Conservation (phyloP, 2,888 invertebrate genomes). For the Eremobia ochroleuca region DNA sequence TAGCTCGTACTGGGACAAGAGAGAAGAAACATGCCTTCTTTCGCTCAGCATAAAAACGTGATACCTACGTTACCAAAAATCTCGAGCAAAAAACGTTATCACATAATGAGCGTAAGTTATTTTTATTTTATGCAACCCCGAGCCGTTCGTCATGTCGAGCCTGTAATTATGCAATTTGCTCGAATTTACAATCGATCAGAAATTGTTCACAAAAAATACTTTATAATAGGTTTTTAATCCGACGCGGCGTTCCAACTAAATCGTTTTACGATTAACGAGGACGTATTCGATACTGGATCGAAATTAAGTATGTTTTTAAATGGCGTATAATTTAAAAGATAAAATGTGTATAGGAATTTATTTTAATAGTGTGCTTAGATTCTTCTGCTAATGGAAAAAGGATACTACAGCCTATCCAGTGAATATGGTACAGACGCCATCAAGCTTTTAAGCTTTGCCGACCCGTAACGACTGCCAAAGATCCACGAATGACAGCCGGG, state of each 20-base stretch:
- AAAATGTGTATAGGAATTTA: too few relatives aligned
- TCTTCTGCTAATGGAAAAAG: too few relatives aligned
- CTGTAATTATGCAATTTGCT: slow-evolving; percentile 77
- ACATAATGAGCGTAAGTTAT: slow-evolving; percentile 52
- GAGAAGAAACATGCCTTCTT: not conserved
- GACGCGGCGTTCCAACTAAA: slow-evolving; percentile 54
- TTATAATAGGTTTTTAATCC: slow-evolving; percentile 80
- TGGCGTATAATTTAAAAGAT: not conserved
- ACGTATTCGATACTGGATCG: slow-evolving; percentile 54
- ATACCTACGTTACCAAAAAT: slow-evolving; percentile 18
- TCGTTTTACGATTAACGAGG: slow-evolving; percentile 40
- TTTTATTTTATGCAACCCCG: slow-evolving; percentile 63
- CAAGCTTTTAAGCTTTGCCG: too few relatives aligned
- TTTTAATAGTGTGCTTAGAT: too few relatives aligned
- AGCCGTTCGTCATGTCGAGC: slow-evolving; percentile 60
- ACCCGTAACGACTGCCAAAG: too few relatives aligned
- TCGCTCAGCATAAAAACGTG: slow-evolving; percentile 8
- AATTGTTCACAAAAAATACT: slow-evolving; percentile 74
- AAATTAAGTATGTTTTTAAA: slow-evolving; percentile 7
- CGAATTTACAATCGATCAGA: slow-evolving; percentile 75
- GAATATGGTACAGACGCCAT: too few relatives aligned
- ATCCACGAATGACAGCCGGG: too few relatives aligned
- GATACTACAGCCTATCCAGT: too few relatives aligned
- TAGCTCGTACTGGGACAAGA: not conserved
- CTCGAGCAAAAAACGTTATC: slow-evolving; percentile 49